Percentiles rank a stretch among this genome's conserved stretches.
phyloP scores from a whole-genome alignment of 2,888 invertebrate species.

The Leptopterna dolabrata region DNA sequence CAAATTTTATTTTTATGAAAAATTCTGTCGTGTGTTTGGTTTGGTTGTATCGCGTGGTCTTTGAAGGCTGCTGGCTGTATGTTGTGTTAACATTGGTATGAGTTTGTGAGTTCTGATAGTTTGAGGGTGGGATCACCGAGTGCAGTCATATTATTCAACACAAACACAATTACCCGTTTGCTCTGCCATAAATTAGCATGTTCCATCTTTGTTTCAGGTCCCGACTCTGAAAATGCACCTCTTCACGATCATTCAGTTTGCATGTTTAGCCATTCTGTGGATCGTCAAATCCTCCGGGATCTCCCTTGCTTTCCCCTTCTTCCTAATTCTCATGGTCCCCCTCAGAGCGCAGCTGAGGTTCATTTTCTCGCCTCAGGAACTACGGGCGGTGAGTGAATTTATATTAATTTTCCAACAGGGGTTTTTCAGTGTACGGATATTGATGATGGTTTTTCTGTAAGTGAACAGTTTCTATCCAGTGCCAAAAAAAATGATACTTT shows the following conservation, averaged over 20 bases:
- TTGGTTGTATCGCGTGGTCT: no score
- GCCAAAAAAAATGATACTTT: no score
- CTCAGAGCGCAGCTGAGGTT: conserved; percentile 79
- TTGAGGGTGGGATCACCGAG: no score
- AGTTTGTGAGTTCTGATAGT: no score
- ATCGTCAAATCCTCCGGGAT: conserved; percentile 89
- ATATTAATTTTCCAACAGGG: not conserved
- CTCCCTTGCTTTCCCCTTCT: conserved; percentile 93
- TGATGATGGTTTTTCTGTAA: no score
- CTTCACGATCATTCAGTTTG: conserved; percentile 86
- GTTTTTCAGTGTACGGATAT: not conserved
- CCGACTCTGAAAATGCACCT: conserved; percentile 92
- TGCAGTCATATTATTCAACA: no score
- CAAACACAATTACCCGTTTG: no score
- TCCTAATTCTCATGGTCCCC: conserved; percentile 91
- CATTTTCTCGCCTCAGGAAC: conserved; percentile 83
- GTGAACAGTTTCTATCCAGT: no score
- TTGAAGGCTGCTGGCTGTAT: no score
- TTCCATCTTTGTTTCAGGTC: conserved; percentile 73
- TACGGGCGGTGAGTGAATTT: conserved; percentile 78
- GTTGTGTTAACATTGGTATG: no score
- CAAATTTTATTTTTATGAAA: not conserved
- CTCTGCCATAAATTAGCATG: no score
- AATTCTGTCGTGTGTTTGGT: no score
- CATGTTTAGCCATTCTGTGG: conserved; percentile 84